Conservation (phyloP, 2,797 vertebrate species). For the Pseudomugil gertrudae region DNA sequence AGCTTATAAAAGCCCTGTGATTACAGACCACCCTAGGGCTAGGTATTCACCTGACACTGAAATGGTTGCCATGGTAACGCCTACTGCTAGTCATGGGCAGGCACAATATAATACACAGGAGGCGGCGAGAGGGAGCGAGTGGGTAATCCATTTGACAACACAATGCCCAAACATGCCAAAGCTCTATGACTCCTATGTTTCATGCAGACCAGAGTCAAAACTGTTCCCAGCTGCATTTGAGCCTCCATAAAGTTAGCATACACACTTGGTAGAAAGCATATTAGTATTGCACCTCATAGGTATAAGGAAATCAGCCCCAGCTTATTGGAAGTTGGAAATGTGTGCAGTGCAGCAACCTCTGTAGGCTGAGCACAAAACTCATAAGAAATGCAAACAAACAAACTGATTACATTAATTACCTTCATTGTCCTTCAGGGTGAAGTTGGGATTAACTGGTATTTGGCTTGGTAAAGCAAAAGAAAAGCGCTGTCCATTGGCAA, state of each 20-base stretch:
- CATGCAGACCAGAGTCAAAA: constrained; percentile 16
- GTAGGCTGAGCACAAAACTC: constrained; percentile 31
- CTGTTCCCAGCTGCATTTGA: constrained; percentile 16
- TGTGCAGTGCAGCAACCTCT: constrained; percentile 19
- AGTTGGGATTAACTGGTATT: constrained; percentile 92
- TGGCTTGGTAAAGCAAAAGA: constrained; percentile 88
- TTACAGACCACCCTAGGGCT: constrained; percentile 62
- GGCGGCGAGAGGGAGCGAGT: constrained; percentile 29
- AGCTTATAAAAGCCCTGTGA: constrained; percentile 69
- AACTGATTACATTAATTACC: constrained; percentile 83
- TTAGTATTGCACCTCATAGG: constrained; percentile 36
- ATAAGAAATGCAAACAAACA: constrained; percentile 70
- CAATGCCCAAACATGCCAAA: constrained; percentile 50
- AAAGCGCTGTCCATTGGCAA: constrained; percentile 93
- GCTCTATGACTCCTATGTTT: constrained; percentile 34
- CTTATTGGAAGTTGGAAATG: constrained; percentile 42
- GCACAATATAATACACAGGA: constrained; percentile 44
- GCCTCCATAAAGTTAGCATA: constrained; percentile 15
- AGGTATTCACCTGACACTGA: constrained; percentile 63
- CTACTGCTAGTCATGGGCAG: constrained; percentile 35
- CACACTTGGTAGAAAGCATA: constrained; percentile 15
- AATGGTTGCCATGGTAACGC: constrained; percentile 72
- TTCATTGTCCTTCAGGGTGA: constrained; percentile 97
- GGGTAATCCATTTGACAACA: constrained; percentile 68
- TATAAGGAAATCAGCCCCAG: constrained; percentile 17